Evolutionary conservation across 2,113 vertebrate species (phyloP), one percentile per base, ranked within the genome.

Genomic region (Dipodomys ordii): DNA sequence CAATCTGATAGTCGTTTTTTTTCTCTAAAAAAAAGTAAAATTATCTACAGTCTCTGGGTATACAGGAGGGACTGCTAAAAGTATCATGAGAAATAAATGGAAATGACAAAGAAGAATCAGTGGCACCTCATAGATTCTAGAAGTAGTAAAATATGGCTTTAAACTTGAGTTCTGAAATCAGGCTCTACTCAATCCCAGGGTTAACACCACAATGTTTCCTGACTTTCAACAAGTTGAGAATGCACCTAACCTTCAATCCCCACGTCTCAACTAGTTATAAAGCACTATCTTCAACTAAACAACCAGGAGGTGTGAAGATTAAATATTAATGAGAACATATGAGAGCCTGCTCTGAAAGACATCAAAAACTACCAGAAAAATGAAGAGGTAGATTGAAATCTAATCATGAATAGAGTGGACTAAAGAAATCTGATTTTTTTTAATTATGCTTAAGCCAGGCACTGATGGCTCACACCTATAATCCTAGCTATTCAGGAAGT

Each of bases 1-100:
- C 74, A 84, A 18, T 93, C 67, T 65, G 57, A 49, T 85, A 68
- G 78, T 49, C 62, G 15, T 87, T 90, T 74, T 80, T 78, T 28
- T 60, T 67, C 95, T 69, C 89, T 27, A 95, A 83, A 78, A 27
- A 7, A 65, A 87, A 94, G 68, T 96, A 94, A 97, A 94, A 94
- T 92, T 2, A 95, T 83, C 57, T 85, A 68, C 0, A 44, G 3
- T 74, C 30, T 44, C 46, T 27, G 76, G 8, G 32, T 90, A 82
- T 62, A 67, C 15, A 87, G 7, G 3, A 39, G 20, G 77, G 68
- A 64, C 27, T 83, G 3, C 13, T 83, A 65, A 77, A 25, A 39
- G 23, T 95, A 83, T 71, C 39, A 77, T 83, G 22, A 86, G 4
- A 18, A 74, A 81, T 87, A 15, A 28, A 93, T 57, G 27, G 49